Conservation (phyloP, 2,888 invertebrate genomes). For the Apodemia hepburni region DNA sequence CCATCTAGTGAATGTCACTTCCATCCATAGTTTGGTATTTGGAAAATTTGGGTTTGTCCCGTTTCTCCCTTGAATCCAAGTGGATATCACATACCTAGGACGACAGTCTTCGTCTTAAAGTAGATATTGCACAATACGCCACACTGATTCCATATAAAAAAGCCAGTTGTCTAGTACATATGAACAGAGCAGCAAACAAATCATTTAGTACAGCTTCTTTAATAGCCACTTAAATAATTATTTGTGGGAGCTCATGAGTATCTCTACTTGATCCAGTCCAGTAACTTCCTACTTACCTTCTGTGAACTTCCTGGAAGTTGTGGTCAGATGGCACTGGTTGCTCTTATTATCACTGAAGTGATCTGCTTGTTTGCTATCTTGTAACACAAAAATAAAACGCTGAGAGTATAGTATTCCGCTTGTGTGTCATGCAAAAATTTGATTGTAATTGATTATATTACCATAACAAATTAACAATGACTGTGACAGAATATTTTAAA, state of each 20-base stretch:
- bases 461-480: no score
- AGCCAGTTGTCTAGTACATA: neutral
- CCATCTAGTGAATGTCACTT: neutral
- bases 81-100: neutral
- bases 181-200: neutral
- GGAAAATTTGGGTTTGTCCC: neutral
- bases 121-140: neutral
- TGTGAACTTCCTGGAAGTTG: neutral
- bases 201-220: slow-evolving; percentile 1
- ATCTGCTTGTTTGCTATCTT: no score
- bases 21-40: neutral
- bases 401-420: no score
- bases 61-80: neutral
- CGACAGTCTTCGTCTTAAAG: neutral
- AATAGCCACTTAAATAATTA: slow-evolving; percentile 4
- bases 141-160: neutral
- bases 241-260: neutral
- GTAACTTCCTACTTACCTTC: neutral
- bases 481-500: no score
- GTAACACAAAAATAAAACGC: no score
- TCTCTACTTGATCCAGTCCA: slow-evolving; percentile 1
- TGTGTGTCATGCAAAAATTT: no score
- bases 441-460: no score
- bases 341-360: no score
- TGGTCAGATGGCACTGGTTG: slow-evolving; percentile 16